A percentile compares a stretch with the other conserved stretches of the same genome.
phyloP scores from a whole-genome alignment of 2,797 vertebrate species.

The Sebastes cheni region DNA sequence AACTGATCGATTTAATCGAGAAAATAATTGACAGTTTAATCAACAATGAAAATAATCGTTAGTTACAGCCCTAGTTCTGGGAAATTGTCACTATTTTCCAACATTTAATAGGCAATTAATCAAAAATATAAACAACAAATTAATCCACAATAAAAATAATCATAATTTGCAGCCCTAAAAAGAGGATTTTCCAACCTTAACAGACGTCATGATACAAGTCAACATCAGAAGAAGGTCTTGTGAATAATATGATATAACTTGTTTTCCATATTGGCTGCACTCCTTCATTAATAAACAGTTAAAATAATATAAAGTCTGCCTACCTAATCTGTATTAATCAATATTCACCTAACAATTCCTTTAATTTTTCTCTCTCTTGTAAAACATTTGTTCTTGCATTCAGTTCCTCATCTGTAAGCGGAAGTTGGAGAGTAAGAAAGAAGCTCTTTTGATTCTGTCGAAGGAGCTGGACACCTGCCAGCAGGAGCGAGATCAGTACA shows the following conservation, averaged over 20 bases:
- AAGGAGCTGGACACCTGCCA: constrained; percentile 98
- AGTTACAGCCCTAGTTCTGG: too few species aligned
- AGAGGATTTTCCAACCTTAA: not conserved
- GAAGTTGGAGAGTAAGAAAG: constrained; percentile 97
- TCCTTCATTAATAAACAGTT: not conserved
- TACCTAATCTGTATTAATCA: not conserved
- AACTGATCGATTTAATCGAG: not conserved
- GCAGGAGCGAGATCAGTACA: constrained; percentile 96
- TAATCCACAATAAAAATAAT: not conserved
- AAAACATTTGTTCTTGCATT: not conserved
- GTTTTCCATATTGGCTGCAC: not conserved
- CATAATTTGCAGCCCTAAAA: not conserved
- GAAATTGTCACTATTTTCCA: not conserved
- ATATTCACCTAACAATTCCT: not conserved
- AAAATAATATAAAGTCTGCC: not conserved
- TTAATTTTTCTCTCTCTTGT: not conserved
- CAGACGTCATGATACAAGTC: not conserved
- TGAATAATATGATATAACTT: not conserved
- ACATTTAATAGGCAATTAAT: not conserved
- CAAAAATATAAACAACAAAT: not conserved
- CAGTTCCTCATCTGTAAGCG: constrained; percentile 95
- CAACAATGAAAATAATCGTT: too few species aligned
- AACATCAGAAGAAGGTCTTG: not conserved
- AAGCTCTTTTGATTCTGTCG: constrained; percentile 95
- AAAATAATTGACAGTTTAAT: not conserved